Base-by-base conservation (phyloP, 2,797 vertebrate genomes). In the Molossus molossus region DNA sequence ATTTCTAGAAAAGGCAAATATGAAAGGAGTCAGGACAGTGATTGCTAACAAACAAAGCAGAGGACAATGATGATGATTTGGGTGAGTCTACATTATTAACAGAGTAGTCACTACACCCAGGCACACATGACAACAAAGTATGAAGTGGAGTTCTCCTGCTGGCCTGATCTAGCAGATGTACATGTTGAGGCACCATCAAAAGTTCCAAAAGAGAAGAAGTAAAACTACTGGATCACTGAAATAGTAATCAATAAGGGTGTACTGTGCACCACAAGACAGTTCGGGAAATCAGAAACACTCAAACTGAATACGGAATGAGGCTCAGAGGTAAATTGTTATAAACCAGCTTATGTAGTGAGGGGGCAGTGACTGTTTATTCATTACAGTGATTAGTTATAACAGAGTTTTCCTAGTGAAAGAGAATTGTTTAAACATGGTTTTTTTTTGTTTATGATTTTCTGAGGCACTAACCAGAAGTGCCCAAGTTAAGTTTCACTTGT, bases 241-340 rank as follows among this genome's bases (percentile, higher is more conserved):
- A 18, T 15, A 69, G 5, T 25, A 25, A 4, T 27, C 6, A 55
- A 20, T 15, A 25, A 33, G 3, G 8, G 64, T 53, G 23, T 23
- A 11, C 1, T 0, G 13, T 11, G 48, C 48, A 2, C 3, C 25
- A 11, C 25, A 25, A 72, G 45, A 15, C 3, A 6, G 50, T 17
- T 15, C 15, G 15, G 77, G 29, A 82, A 81, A 60, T 65, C 18
- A 17, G 55, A 21, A 72, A 10, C 55, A 11, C 65, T 81, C 77
- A 81, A 81, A 62, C 5, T 21, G 27, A 57, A 58, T 3, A 14
- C 21, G 40, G 40, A 82, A 82, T 27, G 40, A 58, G 11, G 15
- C 40, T 81, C 65, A 50, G 53, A 20, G 7, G 3, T 69, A 27
- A 9, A 58, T 48, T 48, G 53, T 72, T 62, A 21, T 18, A 62